Evolutionary conservation across 2,888 invertebrate species (phyloP), one percentile per base, ranked within the genome.

Genomic region (Chymomyza amoena): DNA sequence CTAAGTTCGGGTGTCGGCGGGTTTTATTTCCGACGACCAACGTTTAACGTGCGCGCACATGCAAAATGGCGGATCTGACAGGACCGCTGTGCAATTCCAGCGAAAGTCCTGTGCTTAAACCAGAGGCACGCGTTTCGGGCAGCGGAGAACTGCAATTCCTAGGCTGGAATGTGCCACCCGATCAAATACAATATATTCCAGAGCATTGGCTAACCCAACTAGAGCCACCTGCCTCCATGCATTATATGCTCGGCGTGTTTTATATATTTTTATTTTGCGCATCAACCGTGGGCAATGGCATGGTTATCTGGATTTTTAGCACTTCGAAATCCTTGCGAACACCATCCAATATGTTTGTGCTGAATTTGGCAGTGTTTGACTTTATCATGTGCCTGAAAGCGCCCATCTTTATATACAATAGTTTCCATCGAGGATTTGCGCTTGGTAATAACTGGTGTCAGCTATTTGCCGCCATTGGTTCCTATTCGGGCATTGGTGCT

Each of bases 331-430:
- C 91, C 2, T 68, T 91, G 61, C 86, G 90, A 39, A 91, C 91
- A 1, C 96, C 97, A 4, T 97, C 97, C 63, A 97, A 97, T 90
- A 94, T 97, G 90, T 95, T 97, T 76, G 96, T 97, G 16, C 93
- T 97, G 18, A 96, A 97, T 90, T 91, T 97, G 89, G 96, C 97
- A 0, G 93, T 97, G 70, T 94, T 95, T 85, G 97, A 97, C 91
- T 95, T 97, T 81, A 92, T 96, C 20, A 97, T 97, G 97, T 96
- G 97, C 96, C 91, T 95, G 16, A 97, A 97, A 92, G 94, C 96
- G 0, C 97, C 97, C 0, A 94, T 97, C 76, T 96, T 97, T 90
- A 96, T 97, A 80, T 96, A 96, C 91, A 97, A 96, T 89, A 96
- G 96, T 28, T 95, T 95, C 77, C 94, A 95, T 91, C 93, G 94